A percentile compares a stretch with the other conserved stretches of the same genome.
phyloP scores from a whole-genome alignment of 2,797 vertebrate genomes.

The Allobates femoralis region DNA sequence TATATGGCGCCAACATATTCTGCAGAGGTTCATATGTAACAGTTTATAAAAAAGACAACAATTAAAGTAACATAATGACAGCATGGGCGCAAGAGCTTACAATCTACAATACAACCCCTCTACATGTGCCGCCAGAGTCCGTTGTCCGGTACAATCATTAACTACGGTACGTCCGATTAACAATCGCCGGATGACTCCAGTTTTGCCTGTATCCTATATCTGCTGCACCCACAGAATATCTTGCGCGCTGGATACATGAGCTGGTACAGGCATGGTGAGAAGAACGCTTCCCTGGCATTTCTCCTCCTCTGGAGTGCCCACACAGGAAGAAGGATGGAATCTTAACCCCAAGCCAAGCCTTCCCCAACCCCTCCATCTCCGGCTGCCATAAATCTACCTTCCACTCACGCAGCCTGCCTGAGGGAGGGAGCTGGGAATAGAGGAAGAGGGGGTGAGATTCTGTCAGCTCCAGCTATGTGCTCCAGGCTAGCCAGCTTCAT shows the following conservation, averaged over 20 bases:
- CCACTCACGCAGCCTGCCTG: conserved; percentile 76
- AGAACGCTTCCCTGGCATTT: conserved; percentile 33
- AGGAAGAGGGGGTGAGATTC: conserved; percentile 59
- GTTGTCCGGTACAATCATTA: neutral
- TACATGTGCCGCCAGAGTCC: too few relatives aligned
- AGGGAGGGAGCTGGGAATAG: conserved; percentile 71
- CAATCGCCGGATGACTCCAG: neutral
- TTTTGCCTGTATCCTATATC: neutral
- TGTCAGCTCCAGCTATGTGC: conserved; percentile 53
- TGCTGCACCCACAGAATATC: neutral
- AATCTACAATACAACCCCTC: too few relatives aligned
- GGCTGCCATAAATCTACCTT: conserved; percentile 84
- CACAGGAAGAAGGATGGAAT: conserved; percentile 75
- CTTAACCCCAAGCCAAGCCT: conserved; percentile 74
- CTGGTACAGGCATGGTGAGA: neutral
- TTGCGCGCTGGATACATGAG: neutral
- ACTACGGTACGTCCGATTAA: neutral
- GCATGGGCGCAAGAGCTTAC: too few relatives aligned
- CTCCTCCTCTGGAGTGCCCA: conserved; percentile 69
- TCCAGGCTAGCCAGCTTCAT: conserved; percentile 47
- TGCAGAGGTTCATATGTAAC: too few relatives aligned
- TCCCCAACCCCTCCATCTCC: conserved; percentile 77
- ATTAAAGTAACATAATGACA: too few relatives aligned
- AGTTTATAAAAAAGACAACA: too few relatives aligned
- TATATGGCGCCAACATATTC: too few relatives aligned